A percentile compares a stretch with the other conserved stretches of the same genome.
These are phyloP conservation scores for Schizopygopsis pylzovi DNA, from an alignment of 2,797 vertebrate species.

Conservation along the genomic window DNA sequence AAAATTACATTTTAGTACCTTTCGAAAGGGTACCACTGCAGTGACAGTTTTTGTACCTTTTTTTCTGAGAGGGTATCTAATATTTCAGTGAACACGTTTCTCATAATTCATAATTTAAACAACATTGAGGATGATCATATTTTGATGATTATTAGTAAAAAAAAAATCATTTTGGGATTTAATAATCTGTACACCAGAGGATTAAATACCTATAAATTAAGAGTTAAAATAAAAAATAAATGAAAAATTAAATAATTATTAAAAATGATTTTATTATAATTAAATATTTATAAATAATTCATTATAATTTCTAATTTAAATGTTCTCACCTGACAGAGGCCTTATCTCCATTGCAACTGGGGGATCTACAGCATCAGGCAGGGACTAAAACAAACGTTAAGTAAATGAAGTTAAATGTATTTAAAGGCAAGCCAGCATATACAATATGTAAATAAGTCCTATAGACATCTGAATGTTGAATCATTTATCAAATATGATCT, in stretches of 20 bases:
- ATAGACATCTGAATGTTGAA: background rate
- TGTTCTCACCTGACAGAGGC: slow-evolving; percentile 60
- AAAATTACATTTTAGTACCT: background rate
- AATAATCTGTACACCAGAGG: background rate
- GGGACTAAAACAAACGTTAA: slow-evolving; percentile 71
- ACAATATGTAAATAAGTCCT: background rate
- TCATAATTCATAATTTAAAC: background rate
- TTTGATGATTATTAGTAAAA: background rate
- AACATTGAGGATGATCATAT: background rate
- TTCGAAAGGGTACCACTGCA: background rate
- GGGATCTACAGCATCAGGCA: slow-evolving; percentile 73
- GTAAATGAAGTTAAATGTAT: background rate
- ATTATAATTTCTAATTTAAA: background rate
- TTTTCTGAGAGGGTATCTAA: background rate
- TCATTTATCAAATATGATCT: background rate
- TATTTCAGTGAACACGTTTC: background rate
- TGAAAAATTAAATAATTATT: background rate
- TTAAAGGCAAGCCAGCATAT: background rate
- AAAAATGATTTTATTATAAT: background rate
- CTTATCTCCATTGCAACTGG: slow-evolving; percentile 53
- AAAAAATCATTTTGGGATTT: background rate
- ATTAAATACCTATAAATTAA: background rate
- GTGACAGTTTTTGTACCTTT: no score
- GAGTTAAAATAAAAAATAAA: background rate
- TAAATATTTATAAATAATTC: background rate